phyloP scores from a whole-genome alignment of 1,140 invertebrate genomes.

The Diachasmimorpha longicaudata region DNA sequence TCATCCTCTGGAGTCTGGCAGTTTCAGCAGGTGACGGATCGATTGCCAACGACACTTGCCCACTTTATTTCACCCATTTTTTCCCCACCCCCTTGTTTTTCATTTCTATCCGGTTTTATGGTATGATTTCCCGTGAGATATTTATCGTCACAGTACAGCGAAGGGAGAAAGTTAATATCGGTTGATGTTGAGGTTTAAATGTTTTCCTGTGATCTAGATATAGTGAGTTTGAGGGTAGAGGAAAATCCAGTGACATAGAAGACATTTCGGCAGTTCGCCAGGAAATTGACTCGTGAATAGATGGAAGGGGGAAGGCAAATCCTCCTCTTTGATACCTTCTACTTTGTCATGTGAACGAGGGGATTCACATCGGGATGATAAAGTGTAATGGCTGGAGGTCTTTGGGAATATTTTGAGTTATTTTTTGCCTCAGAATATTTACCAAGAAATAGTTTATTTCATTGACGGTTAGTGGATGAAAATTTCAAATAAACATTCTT shows the following conservation, averaged over 20 bases:
- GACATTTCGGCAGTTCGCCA: constrained; percentile 26
- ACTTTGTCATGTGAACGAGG: constrained; percentile 27
- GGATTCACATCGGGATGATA: not conserved
- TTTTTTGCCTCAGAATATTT: too few relatives aligned
- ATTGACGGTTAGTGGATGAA: too few relatives aligned
- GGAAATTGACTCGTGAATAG: constrained; percentile 30
- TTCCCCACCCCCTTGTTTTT: not conserved
- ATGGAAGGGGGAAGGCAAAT: not conserved
- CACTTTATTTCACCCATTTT: not conserved
- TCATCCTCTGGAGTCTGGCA: constrained; percentile 6
- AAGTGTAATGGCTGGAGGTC: not conserved
- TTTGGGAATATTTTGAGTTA: too few relatives aligned
- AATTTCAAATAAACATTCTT: too few relatives aligned
- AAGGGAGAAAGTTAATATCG: constrained; percentile 10
- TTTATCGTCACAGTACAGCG: not conserved
- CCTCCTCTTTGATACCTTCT: not conserved
- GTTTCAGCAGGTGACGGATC: constrained; percentile 20
- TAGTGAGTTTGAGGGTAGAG: not conserved
- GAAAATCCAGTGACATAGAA: not conserved
- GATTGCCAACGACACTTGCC: constrained; percentile 12
- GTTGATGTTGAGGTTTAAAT: not conserved
- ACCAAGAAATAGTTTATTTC: too few relatives aligned
- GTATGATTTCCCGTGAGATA: constrained; percentile 28
- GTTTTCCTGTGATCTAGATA: not conserved
- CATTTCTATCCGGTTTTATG: constrained; percentile 6